Evolutionary conservation across 1,140 invertebrate genomes (phyloP).

Genomic region (Penaeus chinensis): DNA sequence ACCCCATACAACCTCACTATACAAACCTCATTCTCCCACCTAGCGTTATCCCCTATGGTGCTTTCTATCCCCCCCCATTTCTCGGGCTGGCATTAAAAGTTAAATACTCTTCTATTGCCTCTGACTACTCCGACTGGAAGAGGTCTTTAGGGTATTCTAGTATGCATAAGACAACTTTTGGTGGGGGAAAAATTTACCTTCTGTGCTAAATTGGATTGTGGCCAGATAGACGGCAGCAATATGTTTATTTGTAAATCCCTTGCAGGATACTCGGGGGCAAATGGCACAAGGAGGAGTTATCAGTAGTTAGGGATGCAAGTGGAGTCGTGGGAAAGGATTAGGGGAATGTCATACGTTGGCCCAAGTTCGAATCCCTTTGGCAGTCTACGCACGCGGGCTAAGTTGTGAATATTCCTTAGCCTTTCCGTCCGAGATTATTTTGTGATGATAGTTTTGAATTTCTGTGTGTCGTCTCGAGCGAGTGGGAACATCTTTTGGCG

Average conservation of each 20-base stretch:
- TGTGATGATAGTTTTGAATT: too few species aligned
- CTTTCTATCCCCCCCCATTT: slow-evolving; percentile 12
- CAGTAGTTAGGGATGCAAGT: slow-evolving; percentile 57
- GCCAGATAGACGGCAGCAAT: slow-evolving; percentile 60
- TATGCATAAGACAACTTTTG: slow-evolving; percentile 63
- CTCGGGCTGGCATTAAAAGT: slow-evolving; percentile 58
- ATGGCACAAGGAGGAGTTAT: slow-evolving; percentile 32
- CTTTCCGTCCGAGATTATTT: too few species aligned
- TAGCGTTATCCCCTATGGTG: slow-evolving; percentile 19
- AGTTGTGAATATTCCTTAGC: slow-evolving; percentile 21
- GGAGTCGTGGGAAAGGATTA: slow-evolving; percentile 51
- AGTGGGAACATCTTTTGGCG: too few species aligned
- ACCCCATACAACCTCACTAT: neutral
- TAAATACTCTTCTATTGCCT: slow-evolving; percentile 61
- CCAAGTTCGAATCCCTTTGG: slow-evolving; percentile 50
- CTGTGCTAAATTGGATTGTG: slow-evolving; percentile 63
- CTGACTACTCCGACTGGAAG: slow-evolving; percentile 54
- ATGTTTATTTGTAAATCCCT: slow-evolving; percentile 60
- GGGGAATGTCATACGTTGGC: slow-evolving; percentile 52
- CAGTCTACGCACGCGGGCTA: slow-evolving; percentile 4
- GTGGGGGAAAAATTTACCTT: slow-evolving; percentile 62
- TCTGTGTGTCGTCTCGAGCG: too few species aligned
- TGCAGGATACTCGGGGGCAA: slow-evolving; percentile 26
- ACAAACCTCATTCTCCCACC: neutral
- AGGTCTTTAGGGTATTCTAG: slow-evolving; percentile 60